phyloP scores from a whole-genome alignment of 2,888 invertebrate species.

The Tortricodes alternella region DNA sequence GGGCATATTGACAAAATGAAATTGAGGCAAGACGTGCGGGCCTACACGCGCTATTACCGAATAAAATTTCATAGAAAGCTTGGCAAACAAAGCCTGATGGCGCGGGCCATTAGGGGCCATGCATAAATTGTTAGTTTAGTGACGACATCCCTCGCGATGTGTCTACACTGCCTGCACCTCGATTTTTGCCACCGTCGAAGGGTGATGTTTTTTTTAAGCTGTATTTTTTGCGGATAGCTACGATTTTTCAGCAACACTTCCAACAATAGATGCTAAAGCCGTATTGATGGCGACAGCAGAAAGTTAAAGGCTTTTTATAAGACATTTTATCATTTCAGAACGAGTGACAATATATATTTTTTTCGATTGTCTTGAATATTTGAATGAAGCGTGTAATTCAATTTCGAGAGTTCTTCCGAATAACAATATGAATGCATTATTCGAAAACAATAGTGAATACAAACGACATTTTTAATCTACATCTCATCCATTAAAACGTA shows the following conservation, averaged over 20 bases:
- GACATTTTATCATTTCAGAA: not conserved
- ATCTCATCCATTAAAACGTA: conserved; percentile 46
- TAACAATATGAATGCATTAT: conserved; percentile 43
- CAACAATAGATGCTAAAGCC: too few relatives aligned
- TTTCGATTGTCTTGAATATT: conserved; percentile 9
- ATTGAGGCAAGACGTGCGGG: conserved; percentile 48
- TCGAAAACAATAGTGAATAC: conserved; percentile 61
- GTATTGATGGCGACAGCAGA: too few relatives aligned
- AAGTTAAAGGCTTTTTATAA: too few relatives aligned
- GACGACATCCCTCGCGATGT: conserved; percentile 45
- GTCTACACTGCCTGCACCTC: not conserved
- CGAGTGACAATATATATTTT: not conserved
- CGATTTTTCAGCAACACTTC: not conserved
- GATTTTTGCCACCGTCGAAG: not conserved
- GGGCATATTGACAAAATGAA: conserved; percentile 52
- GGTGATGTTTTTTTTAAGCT: conserved; percentile 2
- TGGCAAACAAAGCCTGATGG: conserved; percentile 76
- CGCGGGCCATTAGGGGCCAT: conserved; percentile 73
- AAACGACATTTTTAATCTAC: conserved; percentile 62
- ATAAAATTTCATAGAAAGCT: conserved; percentile 82
- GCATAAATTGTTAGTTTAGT: conserved; percentile 80
- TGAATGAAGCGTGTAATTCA: conserved; percentile 30
- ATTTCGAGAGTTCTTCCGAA: conserved; percentile 22
- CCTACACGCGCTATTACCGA: conserved; percentile 64
- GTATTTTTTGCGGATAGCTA: conserved; percentile 4